Conservation (phyloP, 2,888 invertebrate genomes). For the Leptinotarsa rubiginosa region DNA sequence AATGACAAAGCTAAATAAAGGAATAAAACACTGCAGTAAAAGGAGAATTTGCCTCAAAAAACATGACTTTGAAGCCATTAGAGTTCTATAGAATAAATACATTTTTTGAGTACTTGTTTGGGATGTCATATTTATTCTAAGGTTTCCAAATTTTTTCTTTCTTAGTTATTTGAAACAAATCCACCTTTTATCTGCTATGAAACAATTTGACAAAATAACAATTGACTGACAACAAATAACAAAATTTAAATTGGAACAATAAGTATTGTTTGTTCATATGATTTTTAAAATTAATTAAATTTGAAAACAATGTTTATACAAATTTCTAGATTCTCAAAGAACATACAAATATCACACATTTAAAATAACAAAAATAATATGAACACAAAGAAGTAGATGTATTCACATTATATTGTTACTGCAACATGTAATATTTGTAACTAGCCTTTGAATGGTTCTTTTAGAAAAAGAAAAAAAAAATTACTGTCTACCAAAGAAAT, state of each 20-base stretch:
- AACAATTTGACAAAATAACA: not conserved
- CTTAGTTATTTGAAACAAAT: slow-evolving; percentile 20
- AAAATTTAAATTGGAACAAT: not conserved
- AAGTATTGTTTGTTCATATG: not conserved
- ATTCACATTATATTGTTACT: slow-evolving; percentile 23
- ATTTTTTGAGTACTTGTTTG: slow-evolving; percentile 27
- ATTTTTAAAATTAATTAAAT: not conserved
- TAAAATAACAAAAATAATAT: slow-evolving; percentile 29
- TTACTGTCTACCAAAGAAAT: not conserved
- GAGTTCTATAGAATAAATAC: not conserved
- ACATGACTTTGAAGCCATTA: not conserved
- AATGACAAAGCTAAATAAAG: slow-evolving; percentile 32
- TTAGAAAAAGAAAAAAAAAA: not conserved
- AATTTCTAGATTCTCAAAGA: not conserved
- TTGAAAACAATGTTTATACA: not conserved
- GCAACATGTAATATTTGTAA: slow-evolving; percentile 22
- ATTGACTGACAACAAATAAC: slow-evolving; percentile 7
- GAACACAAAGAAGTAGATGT: slow-evolving; percentile 38
- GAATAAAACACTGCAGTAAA: slow-evolving; percentile 28
- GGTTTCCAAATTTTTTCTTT: not conserved
- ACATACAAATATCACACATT: slow-evolving; percentile 21
- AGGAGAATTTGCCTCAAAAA: slow-evolving; percentile 32
- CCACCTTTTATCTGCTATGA: slow-evolving; percentile 17
- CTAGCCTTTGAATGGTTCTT: not conserved
- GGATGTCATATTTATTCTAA: not conserved